These are phyloP conservation scores for Cavia porcellus DNA, from an alignment of 2,113 vertebrate species.

Conservation along the genomic window DNA sequence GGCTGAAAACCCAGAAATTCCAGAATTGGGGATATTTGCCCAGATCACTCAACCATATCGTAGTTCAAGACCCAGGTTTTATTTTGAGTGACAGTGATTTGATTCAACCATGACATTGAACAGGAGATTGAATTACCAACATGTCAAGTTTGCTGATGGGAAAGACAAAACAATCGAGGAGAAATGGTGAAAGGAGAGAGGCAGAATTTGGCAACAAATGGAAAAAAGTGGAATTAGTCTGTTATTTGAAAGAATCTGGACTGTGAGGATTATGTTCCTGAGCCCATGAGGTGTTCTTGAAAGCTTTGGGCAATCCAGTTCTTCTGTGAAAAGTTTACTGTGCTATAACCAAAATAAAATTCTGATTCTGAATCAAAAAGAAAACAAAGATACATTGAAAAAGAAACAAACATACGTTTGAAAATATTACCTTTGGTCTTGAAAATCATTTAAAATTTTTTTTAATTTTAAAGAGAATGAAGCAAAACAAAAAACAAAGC, in stretches of 20 bases:
- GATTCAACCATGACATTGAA: conserved; percentile 81
- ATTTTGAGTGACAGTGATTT: conserved; percentile 82
- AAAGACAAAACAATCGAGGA: conserved; percentile 78
- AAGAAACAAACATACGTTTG: background rate
- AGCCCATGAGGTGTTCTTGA: conserved; percentile 31
- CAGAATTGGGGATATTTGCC: conserved; percentile 79
- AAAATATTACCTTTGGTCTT: conserved; percentile 48
- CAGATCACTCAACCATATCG: conserved; percentile 76
- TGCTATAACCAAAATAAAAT: conserved; percentile 60
- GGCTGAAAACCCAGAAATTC: conserved; percentile 79
- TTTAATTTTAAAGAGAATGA: too few species aligned
- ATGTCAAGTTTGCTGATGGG: conserved; percentile 68
- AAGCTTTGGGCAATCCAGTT: background rate
- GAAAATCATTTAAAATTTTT: background rate
- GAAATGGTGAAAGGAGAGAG: conserved; percentile 35
- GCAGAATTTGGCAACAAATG: conserved; percentile 57
- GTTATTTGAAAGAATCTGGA: conserved; percentile 48
- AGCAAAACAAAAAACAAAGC: too few species aligned
- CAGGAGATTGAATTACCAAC: conserved; percentile 80
- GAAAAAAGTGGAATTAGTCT: conserved; percentile 73
- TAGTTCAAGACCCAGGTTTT: conserved; percentile 70
- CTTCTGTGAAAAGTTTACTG: conserved; percentile 42
- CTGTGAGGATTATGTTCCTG: conserved; percentile 10
- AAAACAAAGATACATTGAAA: background rate
- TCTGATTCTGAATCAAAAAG: conserved; percentile 22